Percentiles rank a stretch among this genome's conserved stretches.
Evolutionary conservation across 2,113 vertebrate species (phyloP).

Genomic region (Thamnaconus septentrionalis): DNA sequence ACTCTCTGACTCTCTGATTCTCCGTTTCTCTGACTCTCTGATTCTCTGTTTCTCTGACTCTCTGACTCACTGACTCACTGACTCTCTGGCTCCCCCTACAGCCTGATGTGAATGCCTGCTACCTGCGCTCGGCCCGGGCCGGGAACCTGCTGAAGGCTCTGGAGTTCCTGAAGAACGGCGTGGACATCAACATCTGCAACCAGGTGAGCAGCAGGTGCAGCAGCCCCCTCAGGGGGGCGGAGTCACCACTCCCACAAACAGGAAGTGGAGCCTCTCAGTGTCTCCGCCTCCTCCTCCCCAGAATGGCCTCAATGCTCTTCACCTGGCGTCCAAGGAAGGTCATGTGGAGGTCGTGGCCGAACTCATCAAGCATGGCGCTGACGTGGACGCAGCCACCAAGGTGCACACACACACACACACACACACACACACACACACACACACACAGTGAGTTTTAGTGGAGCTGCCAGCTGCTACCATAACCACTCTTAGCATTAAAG

Average conservation of each 20-base stretch:
- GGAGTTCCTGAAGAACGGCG: constrained; percentile 95
- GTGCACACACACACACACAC: constrained; percentile 62
- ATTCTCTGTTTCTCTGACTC: neutral
- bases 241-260: too few relatives aligned
- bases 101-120: constrained; percentile 97
- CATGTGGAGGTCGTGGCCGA: constrained; percentile 95
- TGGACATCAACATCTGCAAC: constrained; percentile 98
- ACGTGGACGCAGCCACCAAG: constrained; percentile 96
- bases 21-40: neutral
- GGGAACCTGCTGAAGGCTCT: constrained; percentile 97
- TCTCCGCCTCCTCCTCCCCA: constrained; percentile 44
- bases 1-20: too few relatives aligned
- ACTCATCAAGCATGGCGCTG: constrained; percentile 92
- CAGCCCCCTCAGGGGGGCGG: too few relatives aligned
- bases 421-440: too few relatives aligned
- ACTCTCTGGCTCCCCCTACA: constrained; percentile 47
- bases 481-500: too few relatives aligned
- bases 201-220: constrained; percentile 76
- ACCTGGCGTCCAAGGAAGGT: constrained; percentile 98
- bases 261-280: neutral
- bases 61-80: neutral
- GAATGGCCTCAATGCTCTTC: constrained; percentile 97
- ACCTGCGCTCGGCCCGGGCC: constrained; percentile 91
- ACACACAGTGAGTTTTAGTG: too few relatives aligned
- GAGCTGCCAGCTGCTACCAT: too few relatives aligned